Evolutionary conservation across 2,113 vertebrate genomes (phyloP).

Genomic region (Cromileptes altivelis): DNA sequence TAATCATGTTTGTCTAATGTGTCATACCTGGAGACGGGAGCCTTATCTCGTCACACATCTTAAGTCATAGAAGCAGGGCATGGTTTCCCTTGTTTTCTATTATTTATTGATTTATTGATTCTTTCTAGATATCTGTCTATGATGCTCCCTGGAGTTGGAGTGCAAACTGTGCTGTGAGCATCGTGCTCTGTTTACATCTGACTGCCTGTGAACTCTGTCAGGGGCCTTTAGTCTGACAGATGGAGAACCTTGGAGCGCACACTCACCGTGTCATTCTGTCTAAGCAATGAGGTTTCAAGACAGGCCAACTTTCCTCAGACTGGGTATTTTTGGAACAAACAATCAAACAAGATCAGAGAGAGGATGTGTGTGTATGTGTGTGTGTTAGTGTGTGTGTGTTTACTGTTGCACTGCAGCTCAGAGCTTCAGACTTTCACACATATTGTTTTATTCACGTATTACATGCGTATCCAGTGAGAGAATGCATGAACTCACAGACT

Average conservation of each 20-base stretch:
- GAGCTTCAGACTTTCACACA: slow-evolving; percentile 5
- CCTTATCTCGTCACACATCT: neutral
- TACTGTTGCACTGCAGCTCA: slow-evolving; percentile 25
- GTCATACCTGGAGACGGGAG: neutral
- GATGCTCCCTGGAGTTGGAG: slow-evolving; percentile 7
- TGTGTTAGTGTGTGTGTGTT: slow-evolving; percentile 12
- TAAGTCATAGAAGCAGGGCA: neutral
- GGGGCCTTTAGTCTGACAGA: slow-evolving; percentile 59
- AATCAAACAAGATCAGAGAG: slow-evolving; percentile 37
- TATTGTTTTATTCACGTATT: slow-evolving; percentile 22
- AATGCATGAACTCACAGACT: neutral
- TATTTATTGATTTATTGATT: slow-evolving; percentile 26
- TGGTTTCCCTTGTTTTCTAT: slow-evolving; percentile 4
- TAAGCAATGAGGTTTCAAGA: slow-evolving; percentile 35
- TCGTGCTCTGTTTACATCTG: slow-evolving; percentile 30
- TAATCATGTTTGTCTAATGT: neutral
- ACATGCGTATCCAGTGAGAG: neutral
- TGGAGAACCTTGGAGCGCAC: slow-evolving; percentile 48
- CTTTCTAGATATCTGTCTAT: neutral
- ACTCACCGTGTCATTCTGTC: slow-evolving; percentile 48
- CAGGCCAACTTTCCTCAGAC: slow-evolving; percentile 25
- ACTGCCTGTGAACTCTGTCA: slow-evolving; percentile 57
- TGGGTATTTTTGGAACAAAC: slow-evolving; percentile 54
- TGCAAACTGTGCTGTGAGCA: slow-evolving; percentile 33
- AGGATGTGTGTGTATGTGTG: neutral